Evolutionary conservation across 2,888 invertebrate genomes (phyloP).

Genomic region (Beris morrisii): DNA sequence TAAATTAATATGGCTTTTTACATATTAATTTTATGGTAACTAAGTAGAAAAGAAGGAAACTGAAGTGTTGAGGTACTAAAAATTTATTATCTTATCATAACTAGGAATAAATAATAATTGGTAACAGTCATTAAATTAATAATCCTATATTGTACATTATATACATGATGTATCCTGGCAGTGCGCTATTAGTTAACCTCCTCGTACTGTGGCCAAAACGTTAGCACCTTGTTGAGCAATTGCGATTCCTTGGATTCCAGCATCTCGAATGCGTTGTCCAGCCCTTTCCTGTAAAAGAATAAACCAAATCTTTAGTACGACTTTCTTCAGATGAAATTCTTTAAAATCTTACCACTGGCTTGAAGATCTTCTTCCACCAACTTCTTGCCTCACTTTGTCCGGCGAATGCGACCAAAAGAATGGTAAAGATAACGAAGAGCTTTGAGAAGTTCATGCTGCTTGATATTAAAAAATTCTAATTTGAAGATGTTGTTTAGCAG

Average conservation of each 20-base stretch:
- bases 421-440: conserved; percentile 14
- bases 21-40: no score
- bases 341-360: conserved; percentile 12
- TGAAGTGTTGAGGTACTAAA: no score
- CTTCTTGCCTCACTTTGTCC: conserved; percentile 16
- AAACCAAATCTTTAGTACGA: neutral
- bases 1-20: no score
- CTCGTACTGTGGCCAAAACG: conserved; percentile 17
- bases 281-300: neutral
- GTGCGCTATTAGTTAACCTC: neutral
- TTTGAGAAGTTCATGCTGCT: conserved; percentile 26
- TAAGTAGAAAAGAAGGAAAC: no score
- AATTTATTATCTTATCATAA: no score
- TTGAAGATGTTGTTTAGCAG: neutral
- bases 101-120: no score
- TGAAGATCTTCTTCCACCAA: conserved; percentile 20
- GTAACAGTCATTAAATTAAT: no score
- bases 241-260: conserved; percentile 11
- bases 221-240: conserved; percentile 23
- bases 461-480: neutral
- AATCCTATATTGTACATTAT: no score
- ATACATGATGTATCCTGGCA: no score
- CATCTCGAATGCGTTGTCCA: conserved; percentile 13
- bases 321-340: neutral
- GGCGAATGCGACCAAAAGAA: conserved; percentile 2